Evolutionary conservation across 2,113 vertebrate genomes (phyloP).

Genomic region (Megaleporinus macrocephalus): DNA sequence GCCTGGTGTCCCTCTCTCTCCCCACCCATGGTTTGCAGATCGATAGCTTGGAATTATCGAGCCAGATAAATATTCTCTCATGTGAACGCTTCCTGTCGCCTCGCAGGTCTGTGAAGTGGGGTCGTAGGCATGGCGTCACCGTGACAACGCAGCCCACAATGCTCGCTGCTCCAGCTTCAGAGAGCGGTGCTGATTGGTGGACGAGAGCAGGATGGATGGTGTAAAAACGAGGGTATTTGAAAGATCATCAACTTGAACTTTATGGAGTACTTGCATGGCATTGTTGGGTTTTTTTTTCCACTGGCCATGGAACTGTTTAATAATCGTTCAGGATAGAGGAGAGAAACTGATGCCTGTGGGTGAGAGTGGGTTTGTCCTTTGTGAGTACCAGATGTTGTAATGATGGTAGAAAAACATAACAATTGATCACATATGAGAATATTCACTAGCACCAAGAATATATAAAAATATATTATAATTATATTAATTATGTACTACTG

Average conservation of each 20-base stretch:
- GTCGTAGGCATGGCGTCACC: conserved; percentile 34
- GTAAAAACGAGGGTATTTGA: not conserved
- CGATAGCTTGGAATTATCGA: conserved; percentile 52
- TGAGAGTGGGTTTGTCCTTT: no score
- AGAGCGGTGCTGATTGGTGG: not conserved
- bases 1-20: not conserved
- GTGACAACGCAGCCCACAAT: conserved; percentile 36
- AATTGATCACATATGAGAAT: no score
- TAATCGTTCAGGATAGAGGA: not conserved
- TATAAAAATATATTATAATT: no score
- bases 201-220: not conserved
- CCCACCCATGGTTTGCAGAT: conserved; percentile 37
- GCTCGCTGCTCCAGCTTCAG: not conserved
- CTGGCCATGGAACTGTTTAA: conserved; percentile 18
- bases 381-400: no score
- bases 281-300: not conserved
- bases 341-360: not conserved
- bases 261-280: not conserved
- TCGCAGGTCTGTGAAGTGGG: conserved; percentile 43
- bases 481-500: no score
- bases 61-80: conserved; percentile 45
- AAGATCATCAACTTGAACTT: conserved; percentile 42
- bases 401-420: no score
- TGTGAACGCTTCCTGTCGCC: conserved; percentile 14
- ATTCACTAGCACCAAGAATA: no score